Evolutionary conservation across 30 jellyfish, hydroid and myxozoan species (phyloP).

Genomic region (Pelagia noctiluca): DNA sequence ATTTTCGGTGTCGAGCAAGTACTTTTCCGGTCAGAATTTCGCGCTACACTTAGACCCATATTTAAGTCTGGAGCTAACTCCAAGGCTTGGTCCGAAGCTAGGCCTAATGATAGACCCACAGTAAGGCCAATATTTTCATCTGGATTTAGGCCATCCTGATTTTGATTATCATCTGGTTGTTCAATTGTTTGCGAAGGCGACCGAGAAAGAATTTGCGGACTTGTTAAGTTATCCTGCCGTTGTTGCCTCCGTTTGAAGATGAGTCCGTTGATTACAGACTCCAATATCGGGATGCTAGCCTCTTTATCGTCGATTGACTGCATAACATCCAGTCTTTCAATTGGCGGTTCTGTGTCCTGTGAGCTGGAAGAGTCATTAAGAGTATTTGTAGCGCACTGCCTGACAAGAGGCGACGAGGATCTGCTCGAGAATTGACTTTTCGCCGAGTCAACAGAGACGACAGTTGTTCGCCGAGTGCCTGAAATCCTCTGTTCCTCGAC

Average conservation of each 20-base stretch:
- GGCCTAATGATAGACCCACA: too few species aligned
- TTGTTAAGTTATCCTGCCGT: slow-evolving; percentile 9
- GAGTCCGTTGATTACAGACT: slow-evolving; percentile 60
- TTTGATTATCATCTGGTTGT: too few species aligned
- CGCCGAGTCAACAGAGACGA: slow-evolving; percentile 35
- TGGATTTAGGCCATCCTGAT: too few species aligned
- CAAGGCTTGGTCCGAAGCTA: too few species aligned
- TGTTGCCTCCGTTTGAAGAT: slow-evolving; percentile 56
- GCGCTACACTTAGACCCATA: too few species aligned
- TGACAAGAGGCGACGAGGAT: slow-evolving; percentile 73
- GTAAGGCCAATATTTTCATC: too few species aligned
- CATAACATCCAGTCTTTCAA: slow-evolving; percentile 4
- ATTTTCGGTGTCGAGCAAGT: too few species aligned
- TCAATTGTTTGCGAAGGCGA: background rate
- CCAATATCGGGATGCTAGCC: slow-evolving; percentile 54
- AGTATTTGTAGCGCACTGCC: slow-evolving; percentile 64
- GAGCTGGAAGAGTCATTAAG: slow-evolving; percentile 51
- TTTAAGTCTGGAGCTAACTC: too few species aligned
- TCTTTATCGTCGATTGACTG: slow-evolving; percentile 21
- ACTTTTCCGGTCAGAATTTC: too few species aligned
- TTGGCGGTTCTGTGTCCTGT: slow-evolving; percentile 39
- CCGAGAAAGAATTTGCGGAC: background rate
- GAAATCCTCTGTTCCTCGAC: slow-evolving; percentile 6
- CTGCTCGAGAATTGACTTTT: slow-evolving; percentile 54
- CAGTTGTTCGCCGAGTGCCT: background rate